Evolutionary conservation across 2,113 vertebrate genomes (phyloP), one percentile per base, ranked within the genome.

Genomic region (Microtus oregoni): DNA sequence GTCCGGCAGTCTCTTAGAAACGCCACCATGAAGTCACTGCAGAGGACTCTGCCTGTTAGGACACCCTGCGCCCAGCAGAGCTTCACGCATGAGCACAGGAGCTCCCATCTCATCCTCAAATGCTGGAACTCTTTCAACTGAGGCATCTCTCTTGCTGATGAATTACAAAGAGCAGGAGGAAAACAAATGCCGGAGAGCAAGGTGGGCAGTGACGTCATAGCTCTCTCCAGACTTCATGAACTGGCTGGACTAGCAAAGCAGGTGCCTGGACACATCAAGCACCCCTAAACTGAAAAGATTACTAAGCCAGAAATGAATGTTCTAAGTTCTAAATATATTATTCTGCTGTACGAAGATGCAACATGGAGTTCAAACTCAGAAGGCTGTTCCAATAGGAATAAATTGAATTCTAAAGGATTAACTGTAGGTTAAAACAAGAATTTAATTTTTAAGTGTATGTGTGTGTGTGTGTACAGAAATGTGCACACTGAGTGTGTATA

Each of bases 71-170:
- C 32, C 3, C 44, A 28, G n/a, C 11, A 83, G 24, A 11, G n/a
- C 24, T 58, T 70, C 55, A 26, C 41, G 72, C 47, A 9, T 50
- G 76, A 77, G 52, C 94, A 68, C 14, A 90, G 58, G 24, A 92
- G 32, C 4, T 90, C 30, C 35, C 52, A 75, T 58, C n/a, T n/a
- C 55, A 12, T 78, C 91, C 93, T 52, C 83, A 94, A 96, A 87
- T 52, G 78, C 55, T 65, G 41, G 83, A 94, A 70, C 61, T 28
- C 90, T 96, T 92, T 92, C 61, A 87, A n/a, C 12, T 7, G 55
- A 94, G 8, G 22, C 11, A 38, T 75, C 44, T 61, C 5, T 86
- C 77, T 58, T 70, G 81, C 63, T n/a, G 26, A 73, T 55, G 52
- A 85, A 79, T 58, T 83, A 50, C 10, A 72, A 83, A 5, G 10